Percentiles rank a stretch among this genome's conserved stretches.
Evolutionary conservation across 2,797 vertebrate genomes (phyloP).

Genomic region (Neosilurus hyrtlii): DNA sequence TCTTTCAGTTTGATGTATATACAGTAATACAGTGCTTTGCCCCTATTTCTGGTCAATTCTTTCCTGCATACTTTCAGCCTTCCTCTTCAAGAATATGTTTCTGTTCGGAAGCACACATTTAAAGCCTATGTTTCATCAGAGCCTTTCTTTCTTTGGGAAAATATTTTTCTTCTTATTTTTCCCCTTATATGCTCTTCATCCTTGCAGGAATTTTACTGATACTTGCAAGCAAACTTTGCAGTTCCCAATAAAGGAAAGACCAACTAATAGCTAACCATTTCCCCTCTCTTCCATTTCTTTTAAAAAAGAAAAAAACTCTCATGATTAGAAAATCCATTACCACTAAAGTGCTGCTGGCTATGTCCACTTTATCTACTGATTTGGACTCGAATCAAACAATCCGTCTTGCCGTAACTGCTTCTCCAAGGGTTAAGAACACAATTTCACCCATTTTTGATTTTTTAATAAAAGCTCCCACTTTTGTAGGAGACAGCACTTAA

Average conservation of each 20-base stretch:
- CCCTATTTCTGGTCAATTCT: neutral
- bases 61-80: neutral
- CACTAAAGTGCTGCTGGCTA: conserved; percentile 23
- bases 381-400: conserved; percentile 62
- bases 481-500: conserved; percentile 64
- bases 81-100: neutral
- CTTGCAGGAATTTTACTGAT: conserved; percentile 16
- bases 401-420: conserved; percentile 55
- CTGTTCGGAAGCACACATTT: conserved; percentile 10
- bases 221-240: neutral
- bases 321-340: conserved; percentile 16
- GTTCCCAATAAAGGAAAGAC: neutral
- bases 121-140: conserved; percentile 22
- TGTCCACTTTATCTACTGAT: conserved; percentile 51
- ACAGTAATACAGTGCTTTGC: neutral
- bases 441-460: conserved; percentile 56
- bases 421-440: conserved; percentile 59
- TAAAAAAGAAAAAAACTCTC: neutral
- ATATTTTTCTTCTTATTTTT: neutral
- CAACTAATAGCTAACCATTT: neutral
- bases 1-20: neutral
- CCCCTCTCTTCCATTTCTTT: neutral
- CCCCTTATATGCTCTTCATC: neutral
- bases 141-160: conserved; percentile 4
- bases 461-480: conserved; percentile 62